Percentiles rank a stretch among this genome's conserved stretches.
Conservation (phyloP, 37 sponge, comb jelly and placozoan species). For the Cladorhizidae sp. region DNA sequence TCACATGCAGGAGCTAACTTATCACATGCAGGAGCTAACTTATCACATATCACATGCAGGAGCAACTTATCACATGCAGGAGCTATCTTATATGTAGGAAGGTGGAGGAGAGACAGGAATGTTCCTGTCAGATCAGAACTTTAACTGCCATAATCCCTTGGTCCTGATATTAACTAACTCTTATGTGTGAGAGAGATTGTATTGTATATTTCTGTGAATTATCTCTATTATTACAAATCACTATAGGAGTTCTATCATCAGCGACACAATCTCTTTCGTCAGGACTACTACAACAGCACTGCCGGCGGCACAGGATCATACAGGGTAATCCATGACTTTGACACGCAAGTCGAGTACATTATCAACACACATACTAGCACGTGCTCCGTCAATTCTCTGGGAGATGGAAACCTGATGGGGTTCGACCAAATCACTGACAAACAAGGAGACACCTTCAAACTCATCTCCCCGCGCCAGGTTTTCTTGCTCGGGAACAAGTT, state of each 20-base stretch:
- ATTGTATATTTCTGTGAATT: neutral
- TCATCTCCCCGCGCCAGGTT: slow-evolving; percentile 7
- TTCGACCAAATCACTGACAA: neutral
- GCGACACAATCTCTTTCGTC: slow-evolving; percentile 16
- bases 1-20: no score
- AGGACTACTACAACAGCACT: slow-evolving; percentile 13
- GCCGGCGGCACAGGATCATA: neutral
- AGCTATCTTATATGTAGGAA: no score
- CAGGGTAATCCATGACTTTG: slow-evolving; percentile 51
- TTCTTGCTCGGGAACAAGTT: slow-evolving; percentile 12
- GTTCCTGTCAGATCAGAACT: no score
- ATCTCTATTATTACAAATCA: neutral
- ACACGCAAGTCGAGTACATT: slow-evolving; percentile 34
- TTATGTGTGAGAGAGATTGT: no score
- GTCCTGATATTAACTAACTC: no score
- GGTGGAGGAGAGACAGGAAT: no score
- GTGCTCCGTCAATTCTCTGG: slow-evolving; percentile 18
- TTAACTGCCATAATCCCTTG: no score
- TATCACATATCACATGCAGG: no score
- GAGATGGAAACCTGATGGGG: no score
- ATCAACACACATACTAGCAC: slow-evolving; percentile 13
- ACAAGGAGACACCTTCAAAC: neutral
- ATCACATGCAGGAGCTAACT: no score
- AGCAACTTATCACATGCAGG: no score
- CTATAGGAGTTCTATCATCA: slow-evolving; percentile 40